Evolutionary conservation across 2,888 invertebrate genomes (phyloP), one percentile per base, ranked within the genome.

Genomic region (Coelinius sp.): DNA sequence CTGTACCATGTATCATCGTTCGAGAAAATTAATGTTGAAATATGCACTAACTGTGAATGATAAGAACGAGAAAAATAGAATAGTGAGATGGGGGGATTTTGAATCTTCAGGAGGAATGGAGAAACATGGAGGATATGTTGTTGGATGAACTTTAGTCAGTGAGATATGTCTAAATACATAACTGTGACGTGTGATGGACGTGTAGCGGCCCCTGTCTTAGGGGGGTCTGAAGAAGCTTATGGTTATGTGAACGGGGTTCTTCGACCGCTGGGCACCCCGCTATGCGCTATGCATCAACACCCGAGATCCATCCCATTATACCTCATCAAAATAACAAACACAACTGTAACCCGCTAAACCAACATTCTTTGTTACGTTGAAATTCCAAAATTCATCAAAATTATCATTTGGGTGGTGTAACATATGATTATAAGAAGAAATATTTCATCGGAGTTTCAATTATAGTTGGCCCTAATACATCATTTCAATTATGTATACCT

Each of bases 231-330:
- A 73, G 75, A 73, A 66, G 64, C 53, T 56, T 62, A 52, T 17
- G 63, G 62, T 31, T 46, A 49, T 52, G 20, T 22, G 10, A 17
- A 76, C 77, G 76, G 78, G 80, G 78, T 80, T 78, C 80, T 75
- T 78, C 73, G 79, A 73, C 72, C 68, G 27, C 75, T 65, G 70
- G 84, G 82, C 86, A 83, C 85, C 86, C 86, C 81, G 86, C 86
- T 85, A 86, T 79, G 86, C 82, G 80, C 86, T 80, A 86, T 87
- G 86, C 85, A 86, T 87, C 86, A 86, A 86, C 86, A 86, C 86
- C 86, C 85, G 80, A 82, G 81, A 85, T 84, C 83, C 84, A 84
- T 84, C 83, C 83, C 83, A 85, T 86, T 87, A 85, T 86, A 84
- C 80, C 84, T 84, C 85, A 85, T 86, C 85, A 83, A 85, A 85